Percentiles rank a stretch among this genome's conserved stretches.
Evolutionary conservation across 2,888 invertebrate species (phyloP).

Genomic region (Ophion ventricosus): DNA sequence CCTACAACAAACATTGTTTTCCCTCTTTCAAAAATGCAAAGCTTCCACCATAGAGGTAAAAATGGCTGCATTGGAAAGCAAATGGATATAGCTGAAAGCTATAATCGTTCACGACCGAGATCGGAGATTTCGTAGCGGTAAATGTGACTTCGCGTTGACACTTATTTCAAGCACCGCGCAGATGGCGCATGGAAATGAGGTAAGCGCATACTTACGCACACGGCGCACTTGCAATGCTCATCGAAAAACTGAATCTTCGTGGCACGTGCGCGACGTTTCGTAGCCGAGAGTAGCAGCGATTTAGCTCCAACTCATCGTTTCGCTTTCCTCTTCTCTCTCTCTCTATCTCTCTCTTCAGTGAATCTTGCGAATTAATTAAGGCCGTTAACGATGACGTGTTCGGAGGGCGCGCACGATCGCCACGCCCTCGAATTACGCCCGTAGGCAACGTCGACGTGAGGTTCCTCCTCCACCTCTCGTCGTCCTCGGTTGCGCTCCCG

Average conservation of each 20-base stretch:
- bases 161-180: constrained; percentile 2
- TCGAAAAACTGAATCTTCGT: constrained; percentile 49
- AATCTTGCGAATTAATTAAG: constrained; percentile 67
- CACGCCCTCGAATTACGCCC: constrained; percentile 69
- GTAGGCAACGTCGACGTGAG: constrained; percentile 58
- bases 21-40: not conserved
- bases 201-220: constrained; percentile 28
- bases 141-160: not conserved
- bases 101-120: not conserved
- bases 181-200: constrained; percentile 32
- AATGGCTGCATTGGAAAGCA: not conserved
- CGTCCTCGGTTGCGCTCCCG: constrained; percentile 20
- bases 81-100: not conserved
- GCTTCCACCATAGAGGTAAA: not conserved
- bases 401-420: constrained; percentile 63
- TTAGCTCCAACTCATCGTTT: constrained; percentile 44
- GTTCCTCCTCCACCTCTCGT: constrained; percentile 47
- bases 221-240: constrained; percentile 3
- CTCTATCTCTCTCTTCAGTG: constrained; percentile 37
- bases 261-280: constrained; percentile 61
- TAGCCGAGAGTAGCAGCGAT: constrained; percentile 22
- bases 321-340: constrained; percentile 8
- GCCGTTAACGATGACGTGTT: constrained; percentile 67
- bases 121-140: not conserved
- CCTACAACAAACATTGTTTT: too few species aligned